Percentiles rank a stretch among this genome's conserved stretches.
phyloP scores from a whole-genome alignment of 2,888 invertebrate genomes.

The Ligdia adustata region DNA sequence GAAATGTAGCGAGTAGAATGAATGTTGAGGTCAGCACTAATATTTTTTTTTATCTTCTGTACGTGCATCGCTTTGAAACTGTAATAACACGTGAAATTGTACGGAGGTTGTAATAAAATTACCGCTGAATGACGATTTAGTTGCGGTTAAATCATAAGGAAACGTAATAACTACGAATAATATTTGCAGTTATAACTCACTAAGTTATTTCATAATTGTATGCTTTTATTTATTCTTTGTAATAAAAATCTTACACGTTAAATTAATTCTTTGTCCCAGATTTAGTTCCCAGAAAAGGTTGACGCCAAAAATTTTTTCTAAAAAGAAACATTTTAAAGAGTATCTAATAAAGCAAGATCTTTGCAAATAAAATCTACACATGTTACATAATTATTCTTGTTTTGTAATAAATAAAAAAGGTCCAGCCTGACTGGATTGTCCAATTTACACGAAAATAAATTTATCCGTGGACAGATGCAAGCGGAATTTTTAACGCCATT shows the following conservation, averaged over 20 bases:
- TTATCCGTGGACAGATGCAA: constrained; percentile 5
- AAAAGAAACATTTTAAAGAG: too few relatives aligned
- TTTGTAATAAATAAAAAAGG: not conserved
- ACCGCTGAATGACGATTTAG: not conserved
- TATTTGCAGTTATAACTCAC: not conserved
- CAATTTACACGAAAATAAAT: too few relatives aligned
- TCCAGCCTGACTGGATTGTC: not conserved
- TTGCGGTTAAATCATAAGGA: not conserved
- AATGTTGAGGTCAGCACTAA: constrained; percentile 4
- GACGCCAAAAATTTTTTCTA: too few relatives aligned
- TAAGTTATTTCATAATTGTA: not conserved
- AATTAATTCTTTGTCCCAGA: too few relatives aligned
- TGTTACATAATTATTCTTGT: too few relatives aligned
- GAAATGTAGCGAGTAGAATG: too few relatives aligned
- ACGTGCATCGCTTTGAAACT: constrained; percentile 7
- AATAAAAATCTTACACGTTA: too few relatives aligned
- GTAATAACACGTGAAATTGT: not conserved
- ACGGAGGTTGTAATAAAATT: not conserved
- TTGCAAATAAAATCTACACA: not conserved
- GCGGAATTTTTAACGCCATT: constrained; percentile 1
- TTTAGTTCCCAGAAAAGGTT: too few relatives aligned
- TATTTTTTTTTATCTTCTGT: constrained; percentile 12
- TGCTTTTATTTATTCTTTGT: too few relatives aligned
- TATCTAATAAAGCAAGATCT: too few relatives aligned
- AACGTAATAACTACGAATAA: not conserved